A percentile compares a stretch with the other conserved stretches of the same genome.
Evolutionary conservation across 2,888 invertebrate genomes (phyloP).

Genomic region (Drosophila lutescens): DNA sequence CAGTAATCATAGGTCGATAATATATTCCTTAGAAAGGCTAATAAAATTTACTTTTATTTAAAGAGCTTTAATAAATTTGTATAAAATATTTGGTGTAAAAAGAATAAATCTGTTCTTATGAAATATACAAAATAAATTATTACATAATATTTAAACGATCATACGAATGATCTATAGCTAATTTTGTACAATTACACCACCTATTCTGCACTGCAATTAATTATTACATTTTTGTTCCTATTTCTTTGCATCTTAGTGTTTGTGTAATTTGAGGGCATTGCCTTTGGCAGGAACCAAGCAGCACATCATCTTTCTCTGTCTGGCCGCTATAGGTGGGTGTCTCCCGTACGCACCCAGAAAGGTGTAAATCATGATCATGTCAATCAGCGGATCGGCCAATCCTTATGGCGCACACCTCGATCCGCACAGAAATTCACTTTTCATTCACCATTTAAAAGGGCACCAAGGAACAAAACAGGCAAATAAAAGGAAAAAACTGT

Average conservation of each 20-base stretch:
- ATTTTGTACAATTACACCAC: no score
- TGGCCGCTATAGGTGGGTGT: constrained; percentile 54
- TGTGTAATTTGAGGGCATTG: constrained; percentile 57
- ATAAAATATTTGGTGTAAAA: no score
- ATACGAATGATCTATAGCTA: no score
- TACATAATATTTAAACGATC: neutral
- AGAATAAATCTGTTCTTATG: no score
- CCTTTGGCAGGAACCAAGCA: constrained; percentile 16
- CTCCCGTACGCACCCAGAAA: constrained; percentile 80
- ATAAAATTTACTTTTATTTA: no score
- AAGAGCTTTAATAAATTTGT: no score
- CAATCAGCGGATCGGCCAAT: constrained; percentile 77
- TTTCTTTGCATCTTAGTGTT: constrained; percentile 17
- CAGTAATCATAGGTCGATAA: neutral
- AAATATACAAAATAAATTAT: no score
- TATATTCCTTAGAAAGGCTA: no score
- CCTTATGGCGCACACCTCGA: constrained; percentile 61
- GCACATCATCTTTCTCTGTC: constrained; percentile 18
- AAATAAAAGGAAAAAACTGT: constrained; percentile 62
- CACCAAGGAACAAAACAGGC: constrained; percentile 12
- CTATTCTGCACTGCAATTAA: neutral
- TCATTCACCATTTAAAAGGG: constrained; percentile 65
- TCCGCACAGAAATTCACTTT: constrained; percentile 69
- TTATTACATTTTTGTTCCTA: neutral
- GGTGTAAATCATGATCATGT: constrained; percentile 84